phyloP scores from a whole-genome alignment of 2,888 invertebrate genomes.

The Drosophila niveifrons region DNA sequence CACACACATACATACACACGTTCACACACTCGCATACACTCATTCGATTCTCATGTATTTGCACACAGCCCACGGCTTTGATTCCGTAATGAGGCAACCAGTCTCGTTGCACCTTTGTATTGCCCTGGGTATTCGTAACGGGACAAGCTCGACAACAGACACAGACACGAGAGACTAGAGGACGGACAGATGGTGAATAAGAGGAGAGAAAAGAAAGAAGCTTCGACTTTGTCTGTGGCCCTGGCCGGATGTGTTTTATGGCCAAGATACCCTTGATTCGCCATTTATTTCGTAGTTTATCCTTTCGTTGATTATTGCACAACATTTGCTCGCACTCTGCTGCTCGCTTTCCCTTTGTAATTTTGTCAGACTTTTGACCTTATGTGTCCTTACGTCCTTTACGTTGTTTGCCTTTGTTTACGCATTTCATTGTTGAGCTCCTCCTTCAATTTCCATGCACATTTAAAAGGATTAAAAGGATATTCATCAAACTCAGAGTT shows the following conservation, averaged over 20 bases:
- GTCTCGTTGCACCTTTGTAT: constrained; percentile 69
- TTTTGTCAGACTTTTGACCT: constrained; percentile 76
- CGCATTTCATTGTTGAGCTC: constrained; percentile 62
- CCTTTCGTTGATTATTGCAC: constrained; percentile 80
- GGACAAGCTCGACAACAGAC: constrained; percentile 22
- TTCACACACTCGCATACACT: constrained; percentile 14
- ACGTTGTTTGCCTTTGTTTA: constrained; percentile 67
- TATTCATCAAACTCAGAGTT: constrained; percentile 76
- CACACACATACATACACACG: constrained; percentile 6
- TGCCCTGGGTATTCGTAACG: constrained; percentile 31
- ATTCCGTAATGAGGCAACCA: constrained; percentile 74
- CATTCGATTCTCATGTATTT: constrained; percentile 37
- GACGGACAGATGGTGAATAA: constrained; percentile 20
- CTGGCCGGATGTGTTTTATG: constrained; percentile 76
- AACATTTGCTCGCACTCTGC: constrained; percentile 65
- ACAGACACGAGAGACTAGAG: constrained; percentile 3
- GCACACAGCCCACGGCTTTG: constrained; percentile 69
- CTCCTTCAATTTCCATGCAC: constrained; percentile 71
- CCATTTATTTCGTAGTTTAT: constrained; percentile 80
- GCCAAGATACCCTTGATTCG: constrained; percentile 74
- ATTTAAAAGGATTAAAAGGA: constrained; percentile 81
- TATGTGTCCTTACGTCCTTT: constrained; percentile 45
- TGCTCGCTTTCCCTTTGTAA: constrained; percentile 48
- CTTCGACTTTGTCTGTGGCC: constrained; percentile 53
- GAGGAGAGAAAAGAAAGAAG: constrained; percentile 31